Conservation (phyloP, 2,113 vertebrate species). For the Stercorarius parasiticus region DNA sequence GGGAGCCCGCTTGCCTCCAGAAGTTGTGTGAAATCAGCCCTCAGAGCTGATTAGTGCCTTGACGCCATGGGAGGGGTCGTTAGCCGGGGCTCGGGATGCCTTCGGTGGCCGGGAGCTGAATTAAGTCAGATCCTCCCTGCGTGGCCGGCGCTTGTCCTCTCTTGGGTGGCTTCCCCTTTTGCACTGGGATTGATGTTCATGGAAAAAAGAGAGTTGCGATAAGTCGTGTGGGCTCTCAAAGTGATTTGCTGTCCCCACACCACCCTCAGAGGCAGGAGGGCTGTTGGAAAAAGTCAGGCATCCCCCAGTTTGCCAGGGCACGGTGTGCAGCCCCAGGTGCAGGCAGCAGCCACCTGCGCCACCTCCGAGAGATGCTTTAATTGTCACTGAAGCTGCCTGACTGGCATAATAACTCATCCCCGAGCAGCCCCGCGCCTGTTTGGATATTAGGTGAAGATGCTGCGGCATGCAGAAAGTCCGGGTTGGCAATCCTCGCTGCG, state of each 20-base stretch:
- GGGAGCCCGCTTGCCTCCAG: not conserved
- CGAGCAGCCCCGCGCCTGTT: not conserved
- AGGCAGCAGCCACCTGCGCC: conserved; percentile 33
- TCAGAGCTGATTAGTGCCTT: conserved; percentile 33
- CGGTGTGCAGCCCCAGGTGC: conserved; percentile 31
- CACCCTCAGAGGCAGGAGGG: too few relatives aligned
- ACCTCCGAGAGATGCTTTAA: not conserved
- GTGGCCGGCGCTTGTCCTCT: rapidly evolving
- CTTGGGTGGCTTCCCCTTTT: not conserved
- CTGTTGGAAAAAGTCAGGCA: rapidly evolving
- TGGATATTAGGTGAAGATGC: rapidly evolving
- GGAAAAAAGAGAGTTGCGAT: rapidly evolving
- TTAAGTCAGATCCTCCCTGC: not conserved
- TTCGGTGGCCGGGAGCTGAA: not conserved
- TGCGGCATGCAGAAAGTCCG: rapidly evolving
- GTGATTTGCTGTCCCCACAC: rapidly evolving
- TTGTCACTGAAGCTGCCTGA: conserved; percentile 23
- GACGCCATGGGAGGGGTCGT: not conserved
- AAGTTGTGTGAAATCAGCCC: conserved; percentile 3
- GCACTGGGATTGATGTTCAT: rapidly evolving
- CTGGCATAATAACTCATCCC: not conserved
- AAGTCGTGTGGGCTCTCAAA: rapidly evolving
- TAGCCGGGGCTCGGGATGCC: not conserved
- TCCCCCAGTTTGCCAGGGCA: rapidly evolving
- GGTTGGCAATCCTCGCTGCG: rapidly evolving